These are phyloP conservation scores for Temnothorax ravouxi DNA, from an alignment of 2,888 invertebrate species.

Conservation along the genomic window DNA sequence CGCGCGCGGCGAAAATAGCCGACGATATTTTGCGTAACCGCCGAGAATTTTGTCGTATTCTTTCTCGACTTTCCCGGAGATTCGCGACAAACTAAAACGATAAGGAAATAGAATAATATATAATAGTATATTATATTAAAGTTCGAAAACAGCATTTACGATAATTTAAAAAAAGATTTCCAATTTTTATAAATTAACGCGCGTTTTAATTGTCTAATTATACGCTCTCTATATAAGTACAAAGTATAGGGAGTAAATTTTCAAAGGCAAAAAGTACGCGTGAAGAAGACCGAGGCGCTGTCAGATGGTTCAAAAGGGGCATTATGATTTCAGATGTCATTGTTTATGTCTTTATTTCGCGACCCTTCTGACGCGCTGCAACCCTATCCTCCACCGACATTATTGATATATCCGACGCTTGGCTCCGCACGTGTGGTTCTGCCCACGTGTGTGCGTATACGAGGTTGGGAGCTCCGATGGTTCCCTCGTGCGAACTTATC, in stretches of 20 bases:
- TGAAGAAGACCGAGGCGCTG: neutral
- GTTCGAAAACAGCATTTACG: neutral
- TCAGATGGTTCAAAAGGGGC: constrained; percentile 41
- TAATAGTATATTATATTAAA: neutral
- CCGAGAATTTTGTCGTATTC: neutral
- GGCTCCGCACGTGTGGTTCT: constrained; percentile 62
- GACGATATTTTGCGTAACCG: neutral
- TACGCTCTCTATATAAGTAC: neutral
- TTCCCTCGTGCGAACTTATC: neutral
- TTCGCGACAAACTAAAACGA: neutral
- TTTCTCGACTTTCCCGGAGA: neutral
- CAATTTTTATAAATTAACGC: neutral
- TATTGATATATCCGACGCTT: constrained; percentile 38
- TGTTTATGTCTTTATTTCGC: constrained; percentile 78
- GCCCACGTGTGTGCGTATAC: constrained; percentile 40
- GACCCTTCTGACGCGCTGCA: constrained; percentile 19
- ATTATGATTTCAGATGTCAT: constrained; percentile 74
- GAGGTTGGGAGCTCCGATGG: constrained; percentile 3
- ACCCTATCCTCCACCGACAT: constrained; percentile 20
- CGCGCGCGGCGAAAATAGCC: constrained; percentile 34
- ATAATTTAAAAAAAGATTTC: neutral
- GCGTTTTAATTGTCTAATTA: neutral
- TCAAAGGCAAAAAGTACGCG: too few species aligned
- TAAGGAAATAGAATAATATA: neutral
- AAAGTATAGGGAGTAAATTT: too few species aligned